Evolutionary conservation across 2,113 vertebrate genomes (phyloP), one percentile per base, ranked within the genome.

Genomic region (Periophthalmus modestus): DNA sequence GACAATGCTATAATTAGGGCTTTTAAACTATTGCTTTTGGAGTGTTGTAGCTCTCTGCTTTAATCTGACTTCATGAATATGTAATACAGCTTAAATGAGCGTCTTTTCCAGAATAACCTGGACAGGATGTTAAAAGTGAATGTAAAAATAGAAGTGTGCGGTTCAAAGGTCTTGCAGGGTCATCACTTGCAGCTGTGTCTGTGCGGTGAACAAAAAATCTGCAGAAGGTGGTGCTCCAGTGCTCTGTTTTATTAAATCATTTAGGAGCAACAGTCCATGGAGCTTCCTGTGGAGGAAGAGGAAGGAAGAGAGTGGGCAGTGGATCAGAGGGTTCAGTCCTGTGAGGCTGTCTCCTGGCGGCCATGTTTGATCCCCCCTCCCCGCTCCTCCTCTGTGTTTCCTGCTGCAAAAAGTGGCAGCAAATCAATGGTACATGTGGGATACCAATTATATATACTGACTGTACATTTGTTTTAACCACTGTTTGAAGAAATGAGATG

Each of bases 161-260:
- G 24, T 62, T 9, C 0, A 19, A 34, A 62, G 59, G 28, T 34
- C 59, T 18, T 21, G 18, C 62, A 65, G 16, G 33, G 34, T 39
- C 34, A 11, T 65, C 34, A 43, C 62, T 65, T 65, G 9, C 21
- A 11, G 36, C 34, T 16, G 19, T 65, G 34, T 39, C 23, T 59
- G 18, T 33, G 13, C 4, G 7, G 14, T 34, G 62, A 24, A 58
- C 39, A 71, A 71, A 46, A 15, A 10, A 33, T 16, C 18, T n/a
- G 66, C 28, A 39, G 7, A 28, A 16, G 74, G 39, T 71, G 62
- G 24, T 33, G 48, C 11, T 74, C 58, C 52, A 67, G 66, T 79
- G 77, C 74, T 65, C 82, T 91, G 87, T 92, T 89, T 93, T 86
- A 87, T 91, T 91, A 88, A 83, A 91, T 92, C 87, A 91, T 89